These are phyloP conservation scores for Sapayoa aenigma DNA, from an alignment of 2,113 vertebrate genomes.

Conservation along the genomic window DNA sequence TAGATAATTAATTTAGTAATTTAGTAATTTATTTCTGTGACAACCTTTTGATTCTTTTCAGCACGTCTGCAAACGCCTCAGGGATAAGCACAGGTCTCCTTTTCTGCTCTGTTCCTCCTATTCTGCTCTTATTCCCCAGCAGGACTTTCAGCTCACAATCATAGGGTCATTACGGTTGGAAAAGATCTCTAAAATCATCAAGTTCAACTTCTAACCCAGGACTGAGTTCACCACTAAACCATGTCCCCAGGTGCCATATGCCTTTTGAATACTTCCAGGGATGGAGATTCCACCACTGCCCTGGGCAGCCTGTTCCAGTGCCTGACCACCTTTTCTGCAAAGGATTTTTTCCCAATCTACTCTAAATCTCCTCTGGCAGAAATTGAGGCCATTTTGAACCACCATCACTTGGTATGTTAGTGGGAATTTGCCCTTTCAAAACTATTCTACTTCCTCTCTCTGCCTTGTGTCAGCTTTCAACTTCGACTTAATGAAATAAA, in stretches of 20 bases:
- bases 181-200: too few relatives aligned
- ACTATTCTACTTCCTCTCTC: neutral
- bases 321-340: neutral
- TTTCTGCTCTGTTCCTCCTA: neutral
- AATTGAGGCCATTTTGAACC: neutral
- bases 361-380: neutral
- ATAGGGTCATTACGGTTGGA: too few relatives aligned
- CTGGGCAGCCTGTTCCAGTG: neutral
- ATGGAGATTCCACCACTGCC: too few relatives aligned
- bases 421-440: neutral
- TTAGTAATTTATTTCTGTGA: neutral
- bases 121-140: neutral
- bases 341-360: neutral
- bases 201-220: neutral
- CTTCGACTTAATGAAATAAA: neutral
- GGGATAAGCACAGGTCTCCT: neutral
- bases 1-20: too few relatives aligned
- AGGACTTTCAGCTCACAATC: neutral
- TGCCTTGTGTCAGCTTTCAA: neutral
- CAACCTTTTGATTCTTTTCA: neutral
- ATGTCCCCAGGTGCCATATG: neutral
- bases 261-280: neutral
- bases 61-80: neutral
- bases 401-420: neutral
- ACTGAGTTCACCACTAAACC: neutral